Evolutionary conservation across 1,140 invertebrate species (phyloP), one percentile per base, ranked within the genome.

Genomic region (Coelopa frigida): DNA sequence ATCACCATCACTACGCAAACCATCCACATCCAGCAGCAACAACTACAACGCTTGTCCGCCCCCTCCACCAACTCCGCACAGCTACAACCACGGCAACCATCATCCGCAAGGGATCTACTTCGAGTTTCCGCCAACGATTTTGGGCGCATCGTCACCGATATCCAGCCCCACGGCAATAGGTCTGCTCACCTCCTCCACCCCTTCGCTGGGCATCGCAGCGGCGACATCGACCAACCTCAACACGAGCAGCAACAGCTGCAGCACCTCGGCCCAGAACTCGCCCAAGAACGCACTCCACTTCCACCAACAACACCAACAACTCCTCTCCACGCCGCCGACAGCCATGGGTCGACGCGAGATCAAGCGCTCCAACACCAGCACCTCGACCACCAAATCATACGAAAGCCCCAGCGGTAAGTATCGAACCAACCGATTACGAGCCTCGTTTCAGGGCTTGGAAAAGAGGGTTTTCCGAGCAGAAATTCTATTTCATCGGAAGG

Each of bases 1-100:
- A 61, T 61, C 62, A 60, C 61, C 61, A 61, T 68, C 64, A 54
- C 58, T 68, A 54, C 62, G 62, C 31, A 64, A 68, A 59, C 58
- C 65, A 59, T 64, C 61, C 53, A 59, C 55, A 52, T 48, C 55
- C 55, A 56, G 59, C 61, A 59, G 54, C 53, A 59, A 55, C 53
- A 62, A 55, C 58, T 62, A 62, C 52, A 66, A 55, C 58, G 58
- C 61, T 53, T 66, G 57, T 54, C 61, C 63, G 51, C 58, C 58
- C 48, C 63, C 60, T 48, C 61, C 64, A 54, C 63, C 63, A 35
- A 61, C 60, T 54, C 63, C 60, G 50, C 60, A 49, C 10, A 38
- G 7, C 27, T 11, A 17, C 35, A 31, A 21, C 14, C 23, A 29
- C 21, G 20, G 22, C 36, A 37, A 17, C 44, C 59, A 64, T 61